A percentile compares a stretch with the other conserved stretches of the same genome.
Conservation (phyloP, 2,888 invertebrate genomes). For the Lissonota sp. region DNA sequence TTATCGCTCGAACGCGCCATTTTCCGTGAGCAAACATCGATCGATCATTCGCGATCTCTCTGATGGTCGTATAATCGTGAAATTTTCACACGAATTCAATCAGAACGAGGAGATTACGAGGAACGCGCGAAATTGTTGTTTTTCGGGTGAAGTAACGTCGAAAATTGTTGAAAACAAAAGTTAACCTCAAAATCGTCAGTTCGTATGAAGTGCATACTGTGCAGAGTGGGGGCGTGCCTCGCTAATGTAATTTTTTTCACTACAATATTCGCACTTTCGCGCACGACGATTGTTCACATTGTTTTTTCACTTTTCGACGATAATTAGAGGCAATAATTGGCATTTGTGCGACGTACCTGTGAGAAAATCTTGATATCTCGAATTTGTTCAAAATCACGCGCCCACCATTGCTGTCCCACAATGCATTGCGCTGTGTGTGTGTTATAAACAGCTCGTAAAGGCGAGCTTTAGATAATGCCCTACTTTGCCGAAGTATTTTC, state of each 20-base stretch:
- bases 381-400: constrained; percentile 85
- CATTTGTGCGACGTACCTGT: constrained; percentile 62
- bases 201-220: constrained; percentile 76
- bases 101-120: neutral
- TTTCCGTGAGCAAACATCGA: constrained; percentile 77
- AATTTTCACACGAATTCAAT: neutral
- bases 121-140: neutral
- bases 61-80: neutral
- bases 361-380: constrained; percentile 73
- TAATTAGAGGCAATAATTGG: neutral
- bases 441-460: constrained; percentile 76
- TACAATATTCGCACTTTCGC: neutral
- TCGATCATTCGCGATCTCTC: constrained; percentile 24
- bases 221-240: constrained; percentile 75
- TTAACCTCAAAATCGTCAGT: constrained; percentile 80
- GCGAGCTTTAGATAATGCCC: constrained; percentile 53
- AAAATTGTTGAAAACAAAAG: constrained; percentile 47
- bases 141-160: neutral
- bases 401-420: constrained; percentile 84
- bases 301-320: neutral
- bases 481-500: constrained; percentile 20
- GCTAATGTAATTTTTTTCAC: constrained; percentile 55
- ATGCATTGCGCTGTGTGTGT: constrained; percentile 78
- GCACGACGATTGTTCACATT: constrained; percentile 13
- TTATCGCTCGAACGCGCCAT: constrained; percentile 83